Evolutionary conservation across 2,888 invertebrate genomes (phyloP).

Genomic region (Chloroclysta siterata): DNA sequence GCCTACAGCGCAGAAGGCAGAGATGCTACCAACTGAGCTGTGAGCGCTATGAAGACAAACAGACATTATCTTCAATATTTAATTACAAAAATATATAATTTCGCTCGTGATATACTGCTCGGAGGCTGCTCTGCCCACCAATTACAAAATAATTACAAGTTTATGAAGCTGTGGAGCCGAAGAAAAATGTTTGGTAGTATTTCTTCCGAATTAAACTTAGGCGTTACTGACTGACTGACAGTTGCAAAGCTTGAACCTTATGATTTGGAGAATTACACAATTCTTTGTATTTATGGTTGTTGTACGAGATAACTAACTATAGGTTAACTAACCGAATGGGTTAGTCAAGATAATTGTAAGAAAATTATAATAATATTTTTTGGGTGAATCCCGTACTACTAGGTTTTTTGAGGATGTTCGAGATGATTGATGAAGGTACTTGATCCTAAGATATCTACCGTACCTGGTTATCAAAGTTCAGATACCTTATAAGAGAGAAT

Average conservation of each 20-base stretch:
- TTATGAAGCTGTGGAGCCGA: conserved; percentile 48
- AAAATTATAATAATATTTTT: no score
- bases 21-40: not conserved
- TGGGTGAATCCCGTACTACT: no score
- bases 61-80: conserved; percentile 8
- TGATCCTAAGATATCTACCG: no score
- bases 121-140: conserved; percentile 67
- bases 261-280: not conserved
- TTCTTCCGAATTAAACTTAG: conserved; percentile 7
- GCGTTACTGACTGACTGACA: not conserved
- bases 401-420: no score
- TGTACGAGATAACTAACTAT: no score
- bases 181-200: conserved; percentile 45
- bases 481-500: no score
- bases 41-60: conserved; percentile 10
- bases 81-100: conserved; percentile 34
- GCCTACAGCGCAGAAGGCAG: no score
- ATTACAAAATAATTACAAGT: conserved; percentile 80
- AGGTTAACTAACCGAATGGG: no score
- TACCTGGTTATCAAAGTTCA: no score
- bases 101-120: conserved; percentile 74
- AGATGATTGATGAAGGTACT: no score
- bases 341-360: no score
- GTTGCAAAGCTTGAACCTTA: not conserved
- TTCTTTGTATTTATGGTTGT: no score